These are phyloP conservation scores for Drosophila orena DNA, from an alignment of 1,140 invertebrate species.

Conservation along the genomic window DNA sequence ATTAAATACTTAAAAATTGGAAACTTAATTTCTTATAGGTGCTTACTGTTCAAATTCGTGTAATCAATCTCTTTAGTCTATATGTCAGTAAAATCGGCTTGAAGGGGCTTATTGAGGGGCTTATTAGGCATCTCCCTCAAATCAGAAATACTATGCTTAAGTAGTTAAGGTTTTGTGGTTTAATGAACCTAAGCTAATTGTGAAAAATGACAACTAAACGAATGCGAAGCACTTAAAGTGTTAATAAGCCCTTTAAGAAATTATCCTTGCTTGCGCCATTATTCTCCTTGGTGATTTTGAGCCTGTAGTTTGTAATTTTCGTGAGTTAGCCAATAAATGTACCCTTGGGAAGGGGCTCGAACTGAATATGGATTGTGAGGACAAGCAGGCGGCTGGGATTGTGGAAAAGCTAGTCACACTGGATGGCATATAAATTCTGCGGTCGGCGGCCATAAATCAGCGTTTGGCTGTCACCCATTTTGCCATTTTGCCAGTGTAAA, in stretches of 20 bases:
- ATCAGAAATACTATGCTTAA: not conserved
- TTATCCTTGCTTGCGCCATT: not conserved
- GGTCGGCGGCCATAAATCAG: conserved; percentile 80
- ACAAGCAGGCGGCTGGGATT: conserved; percentile 41
- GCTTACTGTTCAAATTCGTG: too few species aligned
- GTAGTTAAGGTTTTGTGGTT: not conserved
- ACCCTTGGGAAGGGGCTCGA: conserved; percentile 32
- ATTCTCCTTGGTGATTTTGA: not conserved
- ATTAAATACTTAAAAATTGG: too few species aligned
- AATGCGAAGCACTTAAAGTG: not conserved
- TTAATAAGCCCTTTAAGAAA: not conserved
- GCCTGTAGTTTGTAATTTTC: not conserved
- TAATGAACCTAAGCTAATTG: not conserved
- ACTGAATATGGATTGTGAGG: conserved; percentile 68
- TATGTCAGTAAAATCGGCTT: too few species aligned
- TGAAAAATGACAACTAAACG: not conserved
- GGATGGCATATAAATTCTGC: conserved; percentile 81
- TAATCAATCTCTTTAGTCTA: too few species aligned
- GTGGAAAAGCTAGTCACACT: conserved; percentile 50
- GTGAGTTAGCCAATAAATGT: conserved; percentile 2
- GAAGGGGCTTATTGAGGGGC: too few species aligned
- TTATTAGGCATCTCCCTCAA: too few species aligned
- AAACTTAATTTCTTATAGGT: too few species aligned
- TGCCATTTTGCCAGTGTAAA: conserved; percentile 70
- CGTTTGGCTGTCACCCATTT: conserved; percentile 77